Percentiles rank a stretch among this genome's conserved stretches.
phyloP scores from a whole-genome alignment of 1,140 invertebrate species.

The Ceratina calcarata region DNA sequence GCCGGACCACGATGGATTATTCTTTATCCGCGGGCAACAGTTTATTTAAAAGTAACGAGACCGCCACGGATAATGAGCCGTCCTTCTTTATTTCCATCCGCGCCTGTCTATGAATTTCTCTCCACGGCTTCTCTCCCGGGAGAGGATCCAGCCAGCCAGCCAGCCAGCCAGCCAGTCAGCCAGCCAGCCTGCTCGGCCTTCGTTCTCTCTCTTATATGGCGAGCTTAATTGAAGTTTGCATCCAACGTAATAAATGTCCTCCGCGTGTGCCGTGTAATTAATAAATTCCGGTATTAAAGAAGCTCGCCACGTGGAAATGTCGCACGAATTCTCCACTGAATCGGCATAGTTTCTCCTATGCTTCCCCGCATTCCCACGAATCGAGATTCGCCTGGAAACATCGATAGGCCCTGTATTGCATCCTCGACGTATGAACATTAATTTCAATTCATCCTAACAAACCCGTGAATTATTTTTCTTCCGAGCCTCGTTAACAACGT shows the following conservation, averaged over 20 bases:
- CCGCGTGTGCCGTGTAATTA: constrained; percentile 38
- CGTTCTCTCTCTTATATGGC: constrained; percentile 37
- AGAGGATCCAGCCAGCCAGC: not conserved
- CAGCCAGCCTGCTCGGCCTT: not conserved
- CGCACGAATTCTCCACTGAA: constrained; percentile 4
- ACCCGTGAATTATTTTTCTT: no score
- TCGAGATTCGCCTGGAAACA: no score
- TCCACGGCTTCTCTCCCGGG: constrained; percentile 14
- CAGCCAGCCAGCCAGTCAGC: no score
- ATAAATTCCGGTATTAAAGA: constrained; percentile 51
- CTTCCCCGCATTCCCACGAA: not conserved
- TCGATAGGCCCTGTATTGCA: no score
- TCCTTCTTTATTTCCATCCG: constrained; percentile 52
- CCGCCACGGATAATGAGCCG: constrained; percentile 50
- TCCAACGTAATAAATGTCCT: constrained; percentile 47
- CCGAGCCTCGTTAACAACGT: no score
- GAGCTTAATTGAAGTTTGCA: constrained; percentile 48
- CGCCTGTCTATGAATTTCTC: constrained; percentile 32
- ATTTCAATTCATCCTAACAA: no score
- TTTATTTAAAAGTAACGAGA: constrained; percentile 59
- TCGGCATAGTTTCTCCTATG: constrained; percentile 10
- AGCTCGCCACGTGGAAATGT: not conserved
- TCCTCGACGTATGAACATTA: no score
- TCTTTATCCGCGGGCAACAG: constrained; percentile 63
- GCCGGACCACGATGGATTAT: constrained; percentile 65